These are phyloP conservation scores for Suillia variegata DNA, from an alignment of 2,888 invertebrate genomes.

Conservation along the genomic window DNA sequence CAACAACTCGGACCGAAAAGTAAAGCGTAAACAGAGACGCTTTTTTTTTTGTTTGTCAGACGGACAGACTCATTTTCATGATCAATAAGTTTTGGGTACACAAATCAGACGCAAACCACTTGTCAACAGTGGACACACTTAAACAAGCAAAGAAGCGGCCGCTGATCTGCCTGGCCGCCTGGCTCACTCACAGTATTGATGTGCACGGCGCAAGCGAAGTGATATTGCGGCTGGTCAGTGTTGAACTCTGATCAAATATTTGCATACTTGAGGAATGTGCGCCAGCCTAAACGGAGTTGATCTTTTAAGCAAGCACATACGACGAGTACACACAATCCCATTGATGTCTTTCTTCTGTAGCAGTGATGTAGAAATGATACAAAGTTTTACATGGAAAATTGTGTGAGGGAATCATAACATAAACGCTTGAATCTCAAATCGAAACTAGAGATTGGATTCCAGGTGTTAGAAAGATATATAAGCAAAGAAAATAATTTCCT, in stretches of 20 bases:
- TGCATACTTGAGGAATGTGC: conserved; percentile 47
- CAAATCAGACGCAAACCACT: conserved; percentile 52
- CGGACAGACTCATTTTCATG: conserved; percentile 35
- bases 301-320: conserved; percentile 43
- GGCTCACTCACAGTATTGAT: background rate
- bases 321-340: no score
- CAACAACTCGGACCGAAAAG: no score
- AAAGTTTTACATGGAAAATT: no score
- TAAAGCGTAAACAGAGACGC: no score
- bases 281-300: conserved; percentile 49
- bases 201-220: conserved; percentile 37
- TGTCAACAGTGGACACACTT: conserved; percentile 35
- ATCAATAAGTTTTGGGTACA: conserved; percentile 39
- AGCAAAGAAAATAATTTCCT: no score
- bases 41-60: no score
- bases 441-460: no score
- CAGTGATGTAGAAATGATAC: no score
- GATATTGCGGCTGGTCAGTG: conserved; percentile 53
- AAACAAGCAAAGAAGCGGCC: conserved; percentile 10
- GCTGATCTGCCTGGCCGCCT: background rate
- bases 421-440: no score
- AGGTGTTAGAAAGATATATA: no score
- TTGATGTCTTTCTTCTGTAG: no score
- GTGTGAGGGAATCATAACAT: no score
- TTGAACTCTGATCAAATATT: conserved; percentile 39